These are phyloP conservation scores for Ctenodactylus gundi DNA, from an alignment of 2,113 vertebrate genomes.

Conservation along the genomic window DNA sequence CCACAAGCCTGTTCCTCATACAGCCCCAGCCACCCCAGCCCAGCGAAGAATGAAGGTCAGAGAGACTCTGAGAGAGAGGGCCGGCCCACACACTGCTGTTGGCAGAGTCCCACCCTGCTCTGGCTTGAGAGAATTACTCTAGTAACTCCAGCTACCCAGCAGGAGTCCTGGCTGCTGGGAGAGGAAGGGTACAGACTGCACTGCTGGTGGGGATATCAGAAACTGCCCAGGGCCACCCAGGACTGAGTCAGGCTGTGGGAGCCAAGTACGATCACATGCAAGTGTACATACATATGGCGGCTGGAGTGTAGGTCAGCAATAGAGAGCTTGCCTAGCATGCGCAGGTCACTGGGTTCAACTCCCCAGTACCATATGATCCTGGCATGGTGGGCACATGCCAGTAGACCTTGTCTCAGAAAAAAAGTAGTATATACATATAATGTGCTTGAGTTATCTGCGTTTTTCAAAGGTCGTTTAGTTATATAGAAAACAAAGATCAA, in stretches of 20 bases:
- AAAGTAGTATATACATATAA: no score
- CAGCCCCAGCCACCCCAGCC: no score
- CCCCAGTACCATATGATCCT: no score
- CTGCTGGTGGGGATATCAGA: background rate
- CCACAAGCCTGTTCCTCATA: background rate
- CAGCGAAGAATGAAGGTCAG: no score
- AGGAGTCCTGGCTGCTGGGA: background rate
- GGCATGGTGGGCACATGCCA: no score
- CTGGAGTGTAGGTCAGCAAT: rapidly evolving
- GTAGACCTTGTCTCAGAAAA: no score
- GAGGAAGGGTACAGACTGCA: background rate
- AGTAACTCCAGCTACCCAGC: background rate
- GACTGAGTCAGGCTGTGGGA: background rate
- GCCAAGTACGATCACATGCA: rapidly evolving
- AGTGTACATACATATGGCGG: background rate
- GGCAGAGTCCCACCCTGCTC: background rate
- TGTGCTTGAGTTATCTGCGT: no score
- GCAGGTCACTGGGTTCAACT: no score
- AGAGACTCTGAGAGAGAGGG: background rate
- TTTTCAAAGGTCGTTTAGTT: no score
- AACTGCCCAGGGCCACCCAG: rapidly evolving
- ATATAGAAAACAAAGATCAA: no score
- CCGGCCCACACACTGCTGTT: rapidly evolving
- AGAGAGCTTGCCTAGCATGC: no score
- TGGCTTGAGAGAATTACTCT: background rate